Evolutionary conservation across 2,888 invertebrate species (phyloP), one percentile per base, ranked within the genome.

Genomic region (Andrena fulva): DNA sequence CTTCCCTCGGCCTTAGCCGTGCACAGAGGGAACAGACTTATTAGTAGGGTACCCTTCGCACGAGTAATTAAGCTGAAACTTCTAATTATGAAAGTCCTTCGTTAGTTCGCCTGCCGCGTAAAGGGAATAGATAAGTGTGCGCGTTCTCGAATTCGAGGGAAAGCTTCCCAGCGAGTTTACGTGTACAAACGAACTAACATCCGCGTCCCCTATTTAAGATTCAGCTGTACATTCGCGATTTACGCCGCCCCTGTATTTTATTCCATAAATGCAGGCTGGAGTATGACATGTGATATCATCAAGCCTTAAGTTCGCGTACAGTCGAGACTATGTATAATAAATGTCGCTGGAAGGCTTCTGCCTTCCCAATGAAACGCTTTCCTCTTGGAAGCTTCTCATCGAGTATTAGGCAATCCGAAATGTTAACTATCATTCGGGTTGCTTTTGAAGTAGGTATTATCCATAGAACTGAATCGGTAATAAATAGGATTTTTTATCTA

Each of bases 11-110:
- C 60, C 66, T 72, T 67, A 56, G 56, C 12, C 27, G 33, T 24
- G 60, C 68, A 48, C 31, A 66, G 59, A 74, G 67, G 60, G 59
- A 82, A 74, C 80, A 80, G 85, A 87, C 89, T 91, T 90, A 90
- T 90, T 90, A 91, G 87, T 85, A 27, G 56, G 80, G 72, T 86
- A 89, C 86, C 86, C 85, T 85, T 84, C 79, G 85, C 85, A 81
- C 84, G 74, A 84, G 88, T 90, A 91, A 91, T 91, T 91, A 89
- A 90, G 85, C 85, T 85, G 85, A 91, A 90, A 90, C 88, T 90
- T 91, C 89, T 90, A 91, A 91, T 91, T 92, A 91, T 89, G 89
- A 86, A 89, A 89, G 90, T 89, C 90, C 89, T 90, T 90, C 89
- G 87, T 91, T 90, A 90, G 89, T 87, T 86, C 84, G 72, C 86